These are phyloP conservation scores for Desoria tigrina DNA, from an alignment of 2,888 invertebrate species.

Conservation along the genomic window DNA sequence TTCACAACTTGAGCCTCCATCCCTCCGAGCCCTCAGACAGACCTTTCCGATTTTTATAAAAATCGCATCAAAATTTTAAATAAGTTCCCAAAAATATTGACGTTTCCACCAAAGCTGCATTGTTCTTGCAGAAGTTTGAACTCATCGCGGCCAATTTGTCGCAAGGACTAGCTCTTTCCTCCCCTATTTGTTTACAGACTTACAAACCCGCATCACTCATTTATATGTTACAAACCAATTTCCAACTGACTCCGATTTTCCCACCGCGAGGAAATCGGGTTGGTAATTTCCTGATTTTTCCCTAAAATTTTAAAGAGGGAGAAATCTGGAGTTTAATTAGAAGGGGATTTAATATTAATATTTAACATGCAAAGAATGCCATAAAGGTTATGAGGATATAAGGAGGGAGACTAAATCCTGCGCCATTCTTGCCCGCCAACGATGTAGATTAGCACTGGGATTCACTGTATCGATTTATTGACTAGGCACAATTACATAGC, in stretches of 20 bases:
- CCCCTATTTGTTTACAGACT: too few relatives aligned
- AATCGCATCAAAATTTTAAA: background rate
- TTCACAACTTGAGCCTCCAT: constrained; percentile 9
- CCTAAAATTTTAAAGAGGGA: too few relatives aligned
- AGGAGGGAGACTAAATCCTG: constrained; percentile 1
- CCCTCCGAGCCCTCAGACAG: background rate
- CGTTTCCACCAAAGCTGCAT: constrained; percentile 6
- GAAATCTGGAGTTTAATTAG: too few relatives aligned
- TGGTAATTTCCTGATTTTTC: too few relatives aligned
- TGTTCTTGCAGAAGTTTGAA: constrained; percentile 7
- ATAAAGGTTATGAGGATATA: too few relatives aligned
- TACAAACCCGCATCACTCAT: too few relatives aligned
- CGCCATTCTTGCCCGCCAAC: background rate
- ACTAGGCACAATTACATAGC: background rate
- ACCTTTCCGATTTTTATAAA: background rate
- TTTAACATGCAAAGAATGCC: too few relatives aligned
- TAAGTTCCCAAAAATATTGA: constrained; percentile 3
- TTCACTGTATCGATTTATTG: constrained; percentile 4
- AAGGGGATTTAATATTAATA: too few relatives aligned
- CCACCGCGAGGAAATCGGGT: background rate
- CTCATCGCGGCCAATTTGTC: background rate
- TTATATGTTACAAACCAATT: too few relatives aligned
- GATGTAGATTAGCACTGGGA: background rate
- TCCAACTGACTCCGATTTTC: too few relatives aligned
- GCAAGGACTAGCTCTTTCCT: too few relatives aligned